Evolutionary conservation across 2,797 vertebrate genomes (phyloP), one percentile per base, ranked within the genome.

Genomic region (Pristis pectinata): DNA sequence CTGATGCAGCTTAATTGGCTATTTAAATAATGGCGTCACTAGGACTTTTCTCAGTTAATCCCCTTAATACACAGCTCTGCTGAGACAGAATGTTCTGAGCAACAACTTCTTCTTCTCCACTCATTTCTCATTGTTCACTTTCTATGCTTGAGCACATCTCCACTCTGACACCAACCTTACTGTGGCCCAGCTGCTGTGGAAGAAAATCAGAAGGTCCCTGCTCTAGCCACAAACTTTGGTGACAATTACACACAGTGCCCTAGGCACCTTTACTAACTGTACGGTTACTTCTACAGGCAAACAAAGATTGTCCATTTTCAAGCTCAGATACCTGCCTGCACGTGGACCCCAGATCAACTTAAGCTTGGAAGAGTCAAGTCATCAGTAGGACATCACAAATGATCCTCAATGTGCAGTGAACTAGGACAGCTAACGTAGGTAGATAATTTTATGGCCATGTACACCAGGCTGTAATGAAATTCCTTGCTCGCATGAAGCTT

Each of bases 11-110:
- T 94, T 93, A 93, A 93, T 76, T 76, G 44, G 70, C 70, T 74
- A 94, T 74, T 74, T 76, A 94, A 53, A 70, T 53, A 94, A 94
- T 76, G 92, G 92, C 44, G 44, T 94, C 70, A 13, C 92, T 41
- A n/a, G 92, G 92, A 74, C 70, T 9, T 56, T 94, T 76, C 24
- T 72, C 27, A 56, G 44, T 76, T 94, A 94, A 94, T 94, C 92
- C 92, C 70, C 49, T 94, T 94, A 94, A 94, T 94, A 76, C 44
- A 22, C 92, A 53, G 30, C 92, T 94, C 92, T 74, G 92, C 70
- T 76, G 92, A 49, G 67, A 17, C 91, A 93, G 49, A 94, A 53
- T 56, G 70, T 34, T 94, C 72, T 74, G 24, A 94, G 67, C 92
- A 74, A 74, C 72, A 24, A 15, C 70, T 53, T 64, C 61, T 67